Base-by-base conservation (phyloP, 2,113 vertebrate genomes). In the Phodopus roborovskii region DNA sequence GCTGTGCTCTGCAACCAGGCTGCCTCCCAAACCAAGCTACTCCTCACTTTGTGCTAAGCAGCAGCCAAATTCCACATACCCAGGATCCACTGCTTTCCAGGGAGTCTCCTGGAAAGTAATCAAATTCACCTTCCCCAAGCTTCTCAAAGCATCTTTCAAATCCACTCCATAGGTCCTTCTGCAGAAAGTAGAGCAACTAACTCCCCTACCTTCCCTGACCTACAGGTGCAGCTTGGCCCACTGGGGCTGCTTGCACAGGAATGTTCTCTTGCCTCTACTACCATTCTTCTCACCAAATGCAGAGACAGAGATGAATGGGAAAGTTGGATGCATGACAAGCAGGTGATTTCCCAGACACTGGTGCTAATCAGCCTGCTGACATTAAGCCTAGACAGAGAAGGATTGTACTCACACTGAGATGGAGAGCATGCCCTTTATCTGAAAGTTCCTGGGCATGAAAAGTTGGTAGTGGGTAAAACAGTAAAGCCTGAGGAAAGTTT, bases 361-460 rank as follows among this genome's bases (percentile, higher is more conserved):
- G 26, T 17, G 8, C 90, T 96, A 89, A 97, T 90, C 85, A 89
- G 13, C 0, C 81, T 39, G 36, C 89, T 90, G 96, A 96, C 96
- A 96, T 94, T 97, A 91, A 94, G 89, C 50, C 71, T 42, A n/a
- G 96, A 96, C 94, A 96, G 89, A 96, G 93, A 97, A 94, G 88
- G 96, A 97, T 90, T 87, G 56, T 36, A 30, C 48, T 64, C 93
- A 48, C 83, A 73, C 89, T 11, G 42, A 71, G 64, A 74, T 42
- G 79, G 56, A 87, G 24, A 94, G 12, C 60, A 19, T 85, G 74
- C 64, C 91, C 87, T 96, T 97, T 94, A 94, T 71, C 74, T 93
- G 42, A 62, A 87, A 68, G 79, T 94, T 90, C 9, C 28, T 89
- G 26, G 36, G 64, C 36, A 16, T 30, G 26, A 64, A 73, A 5